phyloP scores from a whole-genome alignment of 2,797 vertebrate species.

The Scarus forsteni region DNA sequence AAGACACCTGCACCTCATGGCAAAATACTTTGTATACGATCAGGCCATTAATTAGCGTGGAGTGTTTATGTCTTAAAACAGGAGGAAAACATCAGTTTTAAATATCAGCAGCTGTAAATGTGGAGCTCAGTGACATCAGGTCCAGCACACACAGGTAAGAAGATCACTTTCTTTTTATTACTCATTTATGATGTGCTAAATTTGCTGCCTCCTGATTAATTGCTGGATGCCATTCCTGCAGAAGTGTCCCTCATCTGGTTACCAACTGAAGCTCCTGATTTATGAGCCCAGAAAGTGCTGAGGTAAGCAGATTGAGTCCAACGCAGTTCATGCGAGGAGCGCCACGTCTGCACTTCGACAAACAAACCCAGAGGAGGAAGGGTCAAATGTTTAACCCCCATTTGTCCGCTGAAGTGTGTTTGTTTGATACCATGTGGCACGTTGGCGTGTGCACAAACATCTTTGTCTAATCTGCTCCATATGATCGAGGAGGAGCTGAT shows the following conservation, averaged over 20 bases:
- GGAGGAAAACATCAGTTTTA: no score
- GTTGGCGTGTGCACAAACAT: background rate
- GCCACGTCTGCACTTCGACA: constrained; percentile 34
- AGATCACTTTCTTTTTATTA: background rate
- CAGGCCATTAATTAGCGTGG: no score
- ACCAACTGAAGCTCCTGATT: constrained; percentile 26
- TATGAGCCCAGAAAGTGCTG: constrained; percentile 16
- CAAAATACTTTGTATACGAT: no score
- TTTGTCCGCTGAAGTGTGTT: background rate
- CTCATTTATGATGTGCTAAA: background rate
- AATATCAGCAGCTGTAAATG: no score
- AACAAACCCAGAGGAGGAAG: background rate
- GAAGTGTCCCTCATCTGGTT: constrained; percentile 25
- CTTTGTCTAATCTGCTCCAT: constrained; percentile 49
- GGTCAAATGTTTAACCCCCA: background rate
- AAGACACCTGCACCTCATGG: no score
- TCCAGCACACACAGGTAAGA: background rate
- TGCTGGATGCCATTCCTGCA: constrained; percentile 3
- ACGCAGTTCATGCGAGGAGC: background rate
- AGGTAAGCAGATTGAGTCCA: constrained; percentile 12
- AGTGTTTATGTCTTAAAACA: no score
- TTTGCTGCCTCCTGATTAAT: constrained; percentile 9
- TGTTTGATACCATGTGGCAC: background rate
- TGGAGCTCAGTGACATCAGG: no score
- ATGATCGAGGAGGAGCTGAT: constrained; percentile 15